Evolutionary conservation across 1,140 invertebrate species (phyloP).

Genomic region (Vollenhovia emeryi): DNA sequence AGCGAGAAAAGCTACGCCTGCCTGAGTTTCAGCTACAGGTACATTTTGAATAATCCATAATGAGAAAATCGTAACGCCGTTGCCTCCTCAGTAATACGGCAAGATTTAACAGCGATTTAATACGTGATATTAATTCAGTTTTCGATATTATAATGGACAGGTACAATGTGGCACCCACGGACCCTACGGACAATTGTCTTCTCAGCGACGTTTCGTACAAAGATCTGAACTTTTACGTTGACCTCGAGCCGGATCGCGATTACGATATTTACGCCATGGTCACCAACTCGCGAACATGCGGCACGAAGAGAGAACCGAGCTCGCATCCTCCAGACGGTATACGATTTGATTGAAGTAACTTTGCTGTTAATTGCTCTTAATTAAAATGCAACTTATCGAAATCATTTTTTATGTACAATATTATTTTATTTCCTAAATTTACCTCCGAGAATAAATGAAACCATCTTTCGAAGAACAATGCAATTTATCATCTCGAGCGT

Average conservation of each 20-base stretch:
- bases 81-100: neutral
- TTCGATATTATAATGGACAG: constrained; percentile 69
- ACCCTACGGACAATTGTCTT: constrained; percentile 90
- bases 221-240: constrained; percentile 89
- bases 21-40: constrained; percentile 91
- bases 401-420: neutral
- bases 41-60: constrained; percentile 51
- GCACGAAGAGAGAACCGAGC: constrained; percentile 50
- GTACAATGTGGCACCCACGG: constrained; percentile 80
- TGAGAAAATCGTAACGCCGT: neutral
- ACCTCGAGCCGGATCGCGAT: constrained; percentile 90
- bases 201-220: constrained; percentile 89
- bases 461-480: constrained; percentile 11
- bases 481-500: constrained; percentile 12
- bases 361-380: neutral
- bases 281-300: constrained; percentile 78
- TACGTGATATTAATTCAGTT: constrained; percentile 5
- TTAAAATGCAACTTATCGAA: constrained; percentile 23
- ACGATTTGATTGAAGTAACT: constrained; percentile 26
- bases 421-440: constrained; percentile 1
- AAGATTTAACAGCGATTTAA: constrained; percentile 6
- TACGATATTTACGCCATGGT: constrained; percentile 92
- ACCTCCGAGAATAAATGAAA: neutral
- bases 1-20: constrained; percentile 90
- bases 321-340: constrained; percentile 74